phyloP scores from a whole-genome alignment of 2,888 invertebrate species.

The Pollenia labialis region DNA sequence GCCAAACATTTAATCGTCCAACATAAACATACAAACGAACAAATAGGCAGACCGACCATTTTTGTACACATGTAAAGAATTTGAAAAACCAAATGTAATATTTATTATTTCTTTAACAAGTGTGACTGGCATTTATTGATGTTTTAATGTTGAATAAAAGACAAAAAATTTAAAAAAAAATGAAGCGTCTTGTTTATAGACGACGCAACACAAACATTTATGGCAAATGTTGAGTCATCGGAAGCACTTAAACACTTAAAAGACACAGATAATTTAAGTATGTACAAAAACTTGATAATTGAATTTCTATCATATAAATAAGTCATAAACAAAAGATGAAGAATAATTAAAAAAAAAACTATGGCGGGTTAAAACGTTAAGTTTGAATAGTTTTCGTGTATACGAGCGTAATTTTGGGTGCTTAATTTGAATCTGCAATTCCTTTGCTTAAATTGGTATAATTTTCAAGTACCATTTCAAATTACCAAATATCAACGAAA shows the following conservation, averaged over 20 bases:
- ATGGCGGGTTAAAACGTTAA: too few species aligned
- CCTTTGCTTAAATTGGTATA: too few species aligned
- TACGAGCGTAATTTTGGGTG: too few species aligned
- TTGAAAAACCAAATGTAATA: background rate
- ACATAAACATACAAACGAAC: slow-evolving; percentile 1
- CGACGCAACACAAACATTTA: slow-evolving; percentile 20
- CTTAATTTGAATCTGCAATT: too few species aligned
- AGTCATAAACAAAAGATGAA: too few species aligned
- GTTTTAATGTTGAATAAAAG: slow-evolving; percentile 4
- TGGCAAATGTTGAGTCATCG: slow-evolving; percentile 41
- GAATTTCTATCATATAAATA: too few species aligned
- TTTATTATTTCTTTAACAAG: slow-evolving; percentile 32
- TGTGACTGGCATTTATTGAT: slow-evolving; percentile 62
- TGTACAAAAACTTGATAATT: background rate
- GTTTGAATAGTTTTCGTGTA: too few species aligned
- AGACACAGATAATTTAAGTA: background rate
- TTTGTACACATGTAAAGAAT: slow-evolving; percentile 40
- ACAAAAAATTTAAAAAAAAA: background rate
- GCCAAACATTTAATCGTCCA: background rate
- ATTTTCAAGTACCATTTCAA: too few species aligned
- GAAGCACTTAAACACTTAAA: slow-evolving; percentile 6
- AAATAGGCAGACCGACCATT: slow-evolving; percentile 12
- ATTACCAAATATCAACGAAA: too few species aligned
- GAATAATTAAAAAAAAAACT: too few species aligned
- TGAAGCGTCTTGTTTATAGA: background rate